These are phyloP conservation scores for Slavum lentiscoides DNA, from an alignment of 2,888 invertebrate species.

Conservation along the genomic window DNA sequence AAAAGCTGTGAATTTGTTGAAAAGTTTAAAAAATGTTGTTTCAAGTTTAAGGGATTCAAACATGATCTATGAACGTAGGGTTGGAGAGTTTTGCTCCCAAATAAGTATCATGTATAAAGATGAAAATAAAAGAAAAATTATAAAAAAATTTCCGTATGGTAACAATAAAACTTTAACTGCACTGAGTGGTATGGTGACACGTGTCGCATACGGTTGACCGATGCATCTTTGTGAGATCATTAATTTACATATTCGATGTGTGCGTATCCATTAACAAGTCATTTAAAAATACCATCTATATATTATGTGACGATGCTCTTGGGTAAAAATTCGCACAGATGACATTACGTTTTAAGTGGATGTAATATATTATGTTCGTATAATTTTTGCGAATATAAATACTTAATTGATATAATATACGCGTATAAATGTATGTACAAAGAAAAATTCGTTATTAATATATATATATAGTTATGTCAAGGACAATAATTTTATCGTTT, in stretches of 20 bases:
- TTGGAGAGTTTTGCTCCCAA: too few species aligned
- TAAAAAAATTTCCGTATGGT: too few species aligned
- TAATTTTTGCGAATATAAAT: neutral
- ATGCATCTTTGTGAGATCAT: neutral
- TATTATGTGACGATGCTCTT: neutral
- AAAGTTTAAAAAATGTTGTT: too few species aligned
- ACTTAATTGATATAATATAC: neutral
- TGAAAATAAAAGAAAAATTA: too few species aligned
- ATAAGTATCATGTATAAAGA: too few species aligned
- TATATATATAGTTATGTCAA: conserved; percentile 5
- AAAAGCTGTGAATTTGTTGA: too few species aligned
- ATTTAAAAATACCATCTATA: neutral
- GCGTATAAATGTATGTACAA: neutral
- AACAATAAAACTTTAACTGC: too few species aligned
- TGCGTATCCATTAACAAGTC: conserved; percentile 2
- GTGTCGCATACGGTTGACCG: neutral
- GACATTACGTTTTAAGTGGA: neutral
- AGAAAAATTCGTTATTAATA: conserved; percentile 12
- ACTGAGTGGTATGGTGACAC: too few species aligned
- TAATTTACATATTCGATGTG: conserved; percentile 9
- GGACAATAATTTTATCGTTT: conserved; percentile 1
- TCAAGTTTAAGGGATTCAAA: too few species aligned
- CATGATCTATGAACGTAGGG: too few species aligned
- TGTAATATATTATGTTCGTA: neutral
- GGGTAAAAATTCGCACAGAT: neutral